Evolutionary conservation across 2,888 invertebrate genomes (phyloP).

Genomic region (Muscina levida): DNA sequence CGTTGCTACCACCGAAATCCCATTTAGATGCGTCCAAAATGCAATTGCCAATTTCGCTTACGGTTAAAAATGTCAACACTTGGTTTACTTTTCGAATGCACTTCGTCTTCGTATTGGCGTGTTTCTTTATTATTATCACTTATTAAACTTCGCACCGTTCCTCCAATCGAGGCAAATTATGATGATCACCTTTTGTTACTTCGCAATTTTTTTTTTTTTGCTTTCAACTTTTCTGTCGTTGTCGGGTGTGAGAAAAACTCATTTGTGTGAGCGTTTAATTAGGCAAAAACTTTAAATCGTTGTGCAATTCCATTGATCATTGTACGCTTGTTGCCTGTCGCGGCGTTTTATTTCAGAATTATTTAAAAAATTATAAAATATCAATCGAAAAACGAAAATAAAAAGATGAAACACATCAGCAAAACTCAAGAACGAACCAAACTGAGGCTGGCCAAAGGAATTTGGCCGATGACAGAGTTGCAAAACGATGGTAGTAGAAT

Average conservation of each 20-base stretch:
- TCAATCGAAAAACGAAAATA: slow-evolving; percentile 54
- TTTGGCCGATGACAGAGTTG: too few species aligned
- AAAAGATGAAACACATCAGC: slow-evolving; percentile 66
- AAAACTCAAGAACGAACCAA: slow-evolving; percentile 44
- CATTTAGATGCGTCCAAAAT: background rate
- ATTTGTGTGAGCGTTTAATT: slow-evolving; percentile 7
- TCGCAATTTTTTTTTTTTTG: slow-evolving; percentile 28
- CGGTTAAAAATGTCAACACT: too few species aligned
- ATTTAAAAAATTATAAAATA: slow-evolving; percentile 60
- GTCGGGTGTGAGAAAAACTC: background rate
- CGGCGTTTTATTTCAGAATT: slow-evolving; percentile 52
- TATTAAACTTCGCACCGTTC: background rate
- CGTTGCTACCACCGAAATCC: background rate
- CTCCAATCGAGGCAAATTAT: background rate
- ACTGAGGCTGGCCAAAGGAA: background rate
- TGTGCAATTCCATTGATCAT: background rate
- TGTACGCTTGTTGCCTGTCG: slow-evolving; percentile 4
- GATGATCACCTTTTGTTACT: slow-evolving; percentile 34
- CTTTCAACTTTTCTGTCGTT: slow-evolving; percentile 8
- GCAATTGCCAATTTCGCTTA: background rate
- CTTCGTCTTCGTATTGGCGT: background rate
- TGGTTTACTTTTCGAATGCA: background rate
- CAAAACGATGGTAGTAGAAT: too few species aligned
- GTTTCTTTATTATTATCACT: background rate
- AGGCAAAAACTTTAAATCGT: slow-evolving; percentile 27